phyloP scores from a whole-genome alignment of 1,140 invertebrate genomes.

The Gonatopus flavifemur region DNA sequence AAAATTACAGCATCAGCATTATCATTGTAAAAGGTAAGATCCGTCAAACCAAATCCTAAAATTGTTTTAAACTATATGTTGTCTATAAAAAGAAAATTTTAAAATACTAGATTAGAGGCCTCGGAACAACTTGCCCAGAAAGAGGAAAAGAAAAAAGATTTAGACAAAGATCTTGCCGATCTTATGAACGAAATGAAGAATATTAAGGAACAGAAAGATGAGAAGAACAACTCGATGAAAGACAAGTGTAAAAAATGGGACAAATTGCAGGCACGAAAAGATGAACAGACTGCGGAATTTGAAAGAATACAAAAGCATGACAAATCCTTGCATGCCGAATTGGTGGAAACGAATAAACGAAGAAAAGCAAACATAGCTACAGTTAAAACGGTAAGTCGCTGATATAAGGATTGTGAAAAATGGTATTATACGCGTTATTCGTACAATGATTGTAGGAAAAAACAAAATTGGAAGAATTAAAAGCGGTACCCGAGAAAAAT shows the following conservation, averaged over 20 bases:
- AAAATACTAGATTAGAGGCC: slow-evolving; percentile 42
- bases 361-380: slow-evolving; percentile 63
- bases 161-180: slow-evolving; percentile 62
- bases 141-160: slow-evolving; percentile 56
- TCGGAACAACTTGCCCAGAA: slow-evolving; percentile 53
- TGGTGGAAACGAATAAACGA: slow-evolving; percentile 66
- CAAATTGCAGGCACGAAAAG: slow-evolving; percentile 44
- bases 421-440: slow-evolving; percentile 1
- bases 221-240: slow-evolving; percentile 59
- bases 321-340: slow-evolving; percentile 65
- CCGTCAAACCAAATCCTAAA: too few relatives aligned
- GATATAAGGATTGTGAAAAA: neutral
- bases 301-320: slow-evolving; percentile 65
- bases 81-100: slow-evolving; percentile 5
- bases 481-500: slow-evolving; percentile 71
- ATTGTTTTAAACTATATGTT: slow-evolving; percentile 3
- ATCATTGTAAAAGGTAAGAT: slow-evolving; percentile 59
- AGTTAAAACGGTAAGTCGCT: slow-evolving; percentile 38
- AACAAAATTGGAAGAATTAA: slow-evolving; percentile 65
- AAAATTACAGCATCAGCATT: slow-evolving; percentile 49
- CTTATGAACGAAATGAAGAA: slow-evolving; percentile 60
- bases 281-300: slow-evolving; percentile 57
- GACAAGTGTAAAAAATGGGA: slow-evolving; percentile 62
- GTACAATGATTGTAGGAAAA: slow-evolving; percentile 57
- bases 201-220: slow-evolving; percentile 59